phyloP scores from a whole-genome alignment of 2,888 invertebrate genomes.

The Orchesellides sinensis region DNA sequence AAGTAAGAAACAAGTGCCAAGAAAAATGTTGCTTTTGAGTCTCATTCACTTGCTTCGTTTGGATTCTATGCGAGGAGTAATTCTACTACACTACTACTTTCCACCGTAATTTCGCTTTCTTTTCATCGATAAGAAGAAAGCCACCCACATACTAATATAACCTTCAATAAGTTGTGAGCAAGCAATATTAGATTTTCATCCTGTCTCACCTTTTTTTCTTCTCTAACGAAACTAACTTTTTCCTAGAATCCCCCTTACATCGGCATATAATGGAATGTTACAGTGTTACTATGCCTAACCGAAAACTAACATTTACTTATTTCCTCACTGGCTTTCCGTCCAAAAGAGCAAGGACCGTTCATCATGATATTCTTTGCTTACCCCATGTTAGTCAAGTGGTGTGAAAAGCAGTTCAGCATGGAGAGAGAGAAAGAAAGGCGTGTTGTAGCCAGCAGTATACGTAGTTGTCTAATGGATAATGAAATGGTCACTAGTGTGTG shows the following conservation, averaged over 20 bases:
- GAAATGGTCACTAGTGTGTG: conserved; percentile 61
- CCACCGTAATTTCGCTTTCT: too few relatives aligned
- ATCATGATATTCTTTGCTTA: conserved; percentile 43
- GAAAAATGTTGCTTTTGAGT: conserved; percentile 29
- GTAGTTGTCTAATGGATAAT: conserved; percentile 60
- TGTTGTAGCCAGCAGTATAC: too few relatives aligned
- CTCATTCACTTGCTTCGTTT: background rate
- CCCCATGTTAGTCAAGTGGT: conserved; percentile 31
- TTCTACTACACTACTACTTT: too few relatives aligned
- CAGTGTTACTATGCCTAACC: background rate
- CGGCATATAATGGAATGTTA: background rate
- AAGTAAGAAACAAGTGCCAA: conserved; percentile 30
- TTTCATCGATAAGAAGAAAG: too few relatives aligned
- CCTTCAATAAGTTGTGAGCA: conserved; percentile 2
- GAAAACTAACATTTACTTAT: background rate
- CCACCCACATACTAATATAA: background rate
- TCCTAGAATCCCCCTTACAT: background rate
- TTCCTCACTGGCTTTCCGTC: background rate
- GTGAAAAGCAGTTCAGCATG: conserved; percentile 12
- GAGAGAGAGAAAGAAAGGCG: background rate
- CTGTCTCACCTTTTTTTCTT: conserved; percentile 7
- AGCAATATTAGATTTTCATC: conserved; percentile 26
- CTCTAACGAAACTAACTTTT: background rate
- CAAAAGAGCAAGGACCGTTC: conserved; percentile 16
- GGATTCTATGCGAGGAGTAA: background rate